Conservation (phyloP, 2,797 vertebrate genomes). For the Vultur gryphus region DNA sequence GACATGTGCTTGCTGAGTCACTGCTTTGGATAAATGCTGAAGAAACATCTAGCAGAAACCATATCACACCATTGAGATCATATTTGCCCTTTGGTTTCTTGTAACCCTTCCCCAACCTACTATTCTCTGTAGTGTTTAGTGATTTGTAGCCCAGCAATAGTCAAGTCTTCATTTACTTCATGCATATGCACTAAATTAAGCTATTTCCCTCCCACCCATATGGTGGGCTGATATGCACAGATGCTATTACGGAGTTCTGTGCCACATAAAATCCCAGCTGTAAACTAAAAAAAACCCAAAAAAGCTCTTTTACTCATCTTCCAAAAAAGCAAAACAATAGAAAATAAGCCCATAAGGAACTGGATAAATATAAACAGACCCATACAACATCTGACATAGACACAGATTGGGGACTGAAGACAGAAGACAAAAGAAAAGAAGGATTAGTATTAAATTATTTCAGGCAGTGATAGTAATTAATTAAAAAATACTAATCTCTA, state of each 20-base stretch:
- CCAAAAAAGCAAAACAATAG: not conserved
- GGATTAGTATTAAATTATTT: not conserved
- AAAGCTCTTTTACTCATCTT: not conserved
- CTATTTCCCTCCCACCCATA: slow-evolving; percentile 57
- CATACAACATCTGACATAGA: slow-evolving; percentile 10
- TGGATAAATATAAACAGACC: not conserved
- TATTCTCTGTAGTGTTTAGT: not conserved
- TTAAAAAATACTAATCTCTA: not conserved
- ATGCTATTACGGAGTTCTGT: slow-evolving; percentile 48
- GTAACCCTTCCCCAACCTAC: not conserved
- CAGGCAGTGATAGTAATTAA: not conserved
- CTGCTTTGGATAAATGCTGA: not conserved
- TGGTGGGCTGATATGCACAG: slow-evolving; percentile 63
- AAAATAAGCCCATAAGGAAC: not conserved
- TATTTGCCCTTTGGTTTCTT: not conserved
- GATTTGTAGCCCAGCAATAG: slow-evolving; percentile 48
- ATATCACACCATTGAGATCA: not conserved
- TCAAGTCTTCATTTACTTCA: slow-evolving; percentile 55
- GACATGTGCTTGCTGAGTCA: not conserved
- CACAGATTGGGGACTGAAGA: slow-evolving; percentile 4
- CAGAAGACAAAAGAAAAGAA: slow-evolving; percentile 26
- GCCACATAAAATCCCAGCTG: slow-evolving; percentile 59
- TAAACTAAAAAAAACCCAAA: not conserved
- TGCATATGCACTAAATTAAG: slow-evolving; percentile 62
- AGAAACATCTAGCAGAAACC: not conserved